Evolutionary conservation across 1,140 invertebrate species (phyloP).

Genomic region (Vollenhovia emeryi): DNA sequence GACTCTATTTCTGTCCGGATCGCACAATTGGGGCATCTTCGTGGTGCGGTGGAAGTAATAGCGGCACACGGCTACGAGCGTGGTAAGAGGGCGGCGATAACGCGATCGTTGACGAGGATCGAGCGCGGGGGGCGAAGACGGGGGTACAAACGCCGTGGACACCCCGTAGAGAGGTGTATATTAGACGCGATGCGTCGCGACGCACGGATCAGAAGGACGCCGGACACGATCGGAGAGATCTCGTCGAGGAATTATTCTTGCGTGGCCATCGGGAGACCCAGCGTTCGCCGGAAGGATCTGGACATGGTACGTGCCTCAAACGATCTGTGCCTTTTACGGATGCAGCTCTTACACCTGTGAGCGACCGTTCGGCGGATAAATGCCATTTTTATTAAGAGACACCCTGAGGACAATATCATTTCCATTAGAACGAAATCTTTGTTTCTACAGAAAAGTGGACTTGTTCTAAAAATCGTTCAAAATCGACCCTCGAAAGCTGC

Average conservation of each 20-base stretch:
- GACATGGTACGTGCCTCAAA: constrained; percentile 12
- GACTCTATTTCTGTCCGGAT: constrained; percentile 78
- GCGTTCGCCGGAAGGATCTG: neutral
- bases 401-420: neutral
- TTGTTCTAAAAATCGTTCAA: too few relatives aligned
- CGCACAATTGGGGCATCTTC: constrained; percentile 78
- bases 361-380: neutral
- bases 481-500: neutral
- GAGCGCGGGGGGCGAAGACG: constrained; percentile 60
- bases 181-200: constrained; percentile 80
- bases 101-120: constrained; percentile 25
- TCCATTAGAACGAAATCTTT: neutral
- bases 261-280: neutral
- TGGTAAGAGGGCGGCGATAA: constrained; percentile 60
- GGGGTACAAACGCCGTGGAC: constrained; percentile 65
- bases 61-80: constrained; percentile 24
- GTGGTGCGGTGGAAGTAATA: constrained; percentile 7
- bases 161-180: constrained; percentile 80
- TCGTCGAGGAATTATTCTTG: constrained; percentile 6
- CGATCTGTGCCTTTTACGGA: neutral
- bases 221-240: constrained; percentile 64
- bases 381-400: neutral
- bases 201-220: constrained; percentile 80
- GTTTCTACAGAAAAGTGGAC: neutral
- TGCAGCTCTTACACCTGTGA: neutral